phyloP scores from a whole-genome alignment of 2,797 vertebrate genomes.

The Paratrypauchen microcephalus region DNA sequence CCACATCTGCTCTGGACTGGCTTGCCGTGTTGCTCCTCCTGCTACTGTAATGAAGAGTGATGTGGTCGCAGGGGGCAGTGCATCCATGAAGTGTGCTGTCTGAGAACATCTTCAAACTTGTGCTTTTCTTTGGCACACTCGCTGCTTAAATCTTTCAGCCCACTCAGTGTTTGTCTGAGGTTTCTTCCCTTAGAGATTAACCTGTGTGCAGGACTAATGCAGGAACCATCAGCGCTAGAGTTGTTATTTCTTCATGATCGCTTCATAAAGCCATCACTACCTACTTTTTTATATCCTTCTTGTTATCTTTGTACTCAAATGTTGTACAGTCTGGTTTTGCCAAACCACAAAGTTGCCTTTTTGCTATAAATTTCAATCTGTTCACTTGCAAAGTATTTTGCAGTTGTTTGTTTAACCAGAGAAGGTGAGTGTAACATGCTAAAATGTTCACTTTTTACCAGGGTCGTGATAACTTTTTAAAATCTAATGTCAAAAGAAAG shows the following conservation, averaged over 20 bases:
- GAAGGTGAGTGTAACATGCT: background rate
- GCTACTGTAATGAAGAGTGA: conserved; percentile 10
- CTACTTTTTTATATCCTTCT: background rate
- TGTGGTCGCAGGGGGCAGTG: conserved; percentile 7
- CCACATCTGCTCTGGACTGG: conserved; percentile 27
- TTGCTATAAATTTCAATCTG: conserved; percentile 20
- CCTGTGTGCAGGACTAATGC: conserved; percentile 42
- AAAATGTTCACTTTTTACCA: background rate
- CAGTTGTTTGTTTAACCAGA: background rate
- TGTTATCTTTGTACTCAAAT: conserved; percentile 17
- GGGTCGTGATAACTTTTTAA: background rate
- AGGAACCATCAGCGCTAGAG: conserved; percentile 44
- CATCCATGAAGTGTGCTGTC: conserved; percentile 33
- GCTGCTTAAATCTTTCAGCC: conserved; percentile 35
- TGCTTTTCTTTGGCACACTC: conserved; percentile 45
- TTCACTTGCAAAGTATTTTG: conserved; percentile 16
- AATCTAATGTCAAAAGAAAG: background rate
- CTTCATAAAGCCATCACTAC: conserved; percentile 29
- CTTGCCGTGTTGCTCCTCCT: background rate
- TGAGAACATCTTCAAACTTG: conserved; percentile 38
- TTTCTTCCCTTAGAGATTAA: conserved; percentile 41
- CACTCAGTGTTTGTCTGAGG: conserved; percentile 52
- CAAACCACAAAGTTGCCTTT: background rate
- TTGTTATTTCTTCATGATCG: conserved; percentile 37
- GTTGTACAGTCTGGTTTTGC: conserved; percentile 32